phyloP scores from a whole-genome alignment of 2,797 vertebrate species.

The Pangasius sanitwongsei region DNA sequence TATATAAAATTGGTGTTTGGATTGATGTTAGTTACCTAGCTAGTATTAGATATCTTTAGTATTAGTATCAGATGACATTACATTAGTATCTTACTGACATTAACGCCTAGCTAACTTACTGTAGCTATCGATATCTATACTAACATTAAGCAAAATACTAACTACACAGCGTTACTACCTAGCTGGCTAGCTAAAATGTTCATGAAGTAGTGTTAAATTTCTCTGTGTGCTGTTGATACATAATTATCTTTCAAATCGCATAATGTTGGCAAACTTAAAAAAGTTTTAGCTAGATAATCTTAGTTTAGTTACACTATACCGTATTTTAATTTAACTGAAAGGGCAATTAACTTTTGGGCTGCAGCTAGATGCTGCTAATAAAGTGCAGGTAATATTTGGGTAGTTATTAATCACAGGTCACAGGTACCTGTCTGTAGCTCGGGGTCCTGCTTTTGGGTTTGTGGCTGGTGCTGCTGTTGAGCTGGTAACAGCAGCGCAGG shows the following conservation, averaged over 20 bases:
- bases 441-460: constrained; percentile 82
- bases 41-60: neutral
- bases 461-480: constrained; percentile 80
- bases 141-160: neutral
- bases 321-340: neutral
- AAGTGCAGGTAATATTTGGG: neutral
- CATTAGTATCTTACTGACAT: neutral
- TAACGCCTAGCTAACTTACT: neutral
- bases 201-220: neutral
- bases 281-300: neutral
- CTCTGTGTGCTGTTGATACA: neutral
- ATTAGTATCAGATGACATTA: no score
- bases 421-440: constrained; percentile 83
- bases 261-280: neutral
- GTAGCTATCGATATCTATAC: neutral
- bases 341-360: neutral
- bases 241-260: neutral
- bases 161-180: neutral
- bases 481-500: constrained; percentile 81
- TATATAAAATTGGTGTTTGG: neutral
- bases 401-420: constrained; percentile 13
- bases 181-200: neutral
- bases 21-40: neutral
- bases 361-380: neutral
- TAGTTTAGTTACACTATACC: neutral